phyloP scores from a whole-genome alignment of 1,140 invertebrate species.

The Berghia stephanieae region DNA sequence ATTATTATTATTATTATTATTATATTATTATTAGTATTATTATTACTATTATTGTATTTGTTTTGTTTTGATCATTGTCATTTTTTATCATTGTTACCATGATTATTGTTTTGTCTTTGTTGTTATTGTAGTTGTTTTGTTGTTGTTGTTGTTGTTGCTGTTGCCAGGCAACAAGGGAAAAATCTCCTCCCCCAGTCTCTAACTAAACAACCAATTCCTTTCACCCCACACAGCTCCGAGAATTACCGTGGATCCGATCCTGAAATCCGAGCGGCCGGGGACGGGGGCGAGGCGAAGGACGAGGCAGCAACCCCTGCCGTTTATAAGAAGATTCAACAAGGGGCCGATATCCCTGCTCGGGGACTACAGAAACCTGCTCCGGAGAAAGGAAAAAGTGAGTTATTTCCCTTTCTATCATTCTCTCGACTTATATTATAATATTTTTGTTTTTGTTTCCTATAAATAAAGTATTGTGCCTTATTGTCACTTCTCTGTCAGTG shows the following conservation, averaged over 20 bases:
- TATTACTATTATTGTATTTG: too few species aligned
- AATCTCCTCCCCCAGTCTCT: not conserved
- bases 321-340: slow-evolving; percentile 87
- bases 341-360: slow-evolving; percentile 76
- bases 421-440: not conserved
- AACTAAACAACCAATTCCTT: not conserved
- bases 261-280: slow-evolving; percentile 32
- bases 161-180: not conserved
- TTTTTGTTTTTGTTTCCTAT: slow-evolving; percentile 9
- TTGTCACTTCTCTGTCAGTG: not conserved
- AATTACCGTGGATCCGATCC: slow-evolving; percentile 33
- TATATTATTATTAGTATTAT: too few species aligned
- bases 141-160: not conserved
- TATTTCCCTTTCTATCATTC: not conserved
- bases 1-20: too few species aligned
- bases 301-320: slow-evolving; percentile 80
- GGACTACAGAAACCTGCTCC: slow-evolving; percentile 77
- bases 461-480: not conserved
- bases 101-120: too few species aligned
- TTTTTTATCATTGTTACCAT: too few species aligned
- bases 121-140: too few species aligned
- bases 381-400: slow-evolving; percentile 68
- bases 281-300: slow-evolving; percentile 27
- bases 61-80: too few species aligned
- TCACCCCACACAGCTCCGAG: slow-evolving; percentile 18